Base-by-base conservation (phyloP, 2,113 vertebrate species). In the Rousettus leschenaultii region DNA sequence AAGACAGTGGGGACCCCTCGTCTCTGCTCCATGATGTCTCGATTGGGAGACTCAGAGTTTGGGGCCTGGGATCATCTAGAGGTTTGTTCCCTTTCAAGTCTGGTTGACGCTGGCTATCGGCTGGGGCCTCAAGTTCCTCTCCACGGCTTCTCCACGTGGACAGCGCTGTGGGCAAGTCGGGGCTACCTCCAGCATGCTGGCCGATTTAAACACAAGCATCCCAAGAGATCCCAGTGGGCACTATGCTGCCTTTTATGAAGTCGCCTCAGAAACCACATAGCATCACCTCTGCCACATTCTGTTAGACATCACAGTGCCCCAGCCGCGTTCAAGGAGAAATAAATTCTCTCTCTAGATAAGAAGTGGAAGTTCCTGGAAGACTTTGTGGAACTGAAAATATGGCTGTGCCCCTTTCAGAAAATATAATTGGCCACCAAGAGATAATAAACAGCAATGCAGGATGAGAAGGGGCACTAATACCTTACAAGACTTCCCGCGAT, bases 101-200 rank as follows among this genome's bases (percentile, higher is more conserved):
- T 61, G 22, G 14, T 19, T n/a, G 48, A 24, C 7, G 68, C 26
- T 51, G 51, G 35, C 21, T 45, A 0, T 45, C 0, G 1, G 70
- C 8, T 6, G 22, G 43, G 30, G 26, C 35, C 33, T 28, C 4
- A 4, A 0, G 13, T 6, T 73, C 18, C 53, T 73, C 43, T 40
- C 7, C 0, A 0, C 1, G 26, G 26, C 33, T 70, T 30, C 19
- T 85, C 28, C 40, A 0, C 0, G 1, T 1, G 14, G 15, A 15
- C 57, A 1, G 38, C 53, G 43, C 65, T 13, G 43, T 6, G 22
- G 53, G 21, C 10, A 22, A 7, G 12, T 5, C 24, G 5, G 61
- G 19, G 61, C 35, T 63, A 4, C 80, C 33, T 90, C 40, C 4
- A 22, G 28, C 33, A 7, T 6, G 11, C 16, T 4, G 33, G 22